Percentiles rank a stretch among this genome's conserved stretches.
phyloP scores from a whole-genome alignment of 2,888 invertebrate species.

The Tetanocera ferruginea region DNA sequence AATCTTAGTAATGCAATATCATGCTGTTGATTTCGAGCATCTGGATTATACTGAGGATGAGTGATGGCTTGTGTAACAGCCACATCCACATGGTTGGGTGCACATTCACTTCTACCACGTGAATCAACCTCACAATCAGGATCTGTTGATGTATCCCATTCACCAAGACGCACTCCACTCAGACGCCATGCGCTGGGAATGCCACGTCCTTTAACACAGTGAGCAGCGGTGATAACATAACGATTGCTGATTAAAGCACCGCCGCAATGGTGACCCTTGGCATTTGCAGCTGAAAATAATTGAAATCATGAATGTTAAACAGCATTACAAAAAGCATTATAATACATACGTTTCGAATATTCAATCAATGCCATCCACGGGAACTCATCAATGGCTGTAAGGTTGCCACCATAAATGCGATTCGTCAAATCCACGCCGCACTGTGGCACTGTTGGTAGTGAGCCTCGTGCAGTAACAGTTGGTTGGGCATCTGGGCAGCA shows the following conservation, averaged over 20 bases:
- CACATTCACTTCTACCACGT: conserved; percentile 71
- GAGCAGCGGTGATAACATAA: conserved; percentile 83
- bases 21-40: conserved; percentile 73
- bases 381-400: conserved; percentile 75
- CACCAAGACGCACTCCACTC: conserved; percentile 64
- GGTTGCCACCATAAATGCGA: conserved; percentile 75
- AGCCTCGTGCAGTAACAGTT: background rate
- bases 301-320: background rate
- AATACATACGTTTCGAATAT: conserved; percentile 23
- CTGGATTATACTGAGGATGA: conserved; percentile 76
- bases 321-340: background rate
- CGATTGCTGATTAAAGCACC: conserved; percentile 76
- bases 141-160: conserved; percentile 64
- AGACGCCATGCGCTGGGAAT: conserved; percentile 76
- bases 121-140: conserved; percentile 60
- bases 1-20: conserved; percentile 82
- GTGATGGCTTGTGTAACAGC: conserved; percentile 74
- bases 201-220: conserved; percentile 79
- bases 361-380: conserved; percentile 68
- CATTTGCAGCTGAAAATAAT: background rate
- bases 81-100: conserved; percentile 74
- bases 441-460: conserved; percentile 51
- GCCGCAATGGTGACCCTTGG: conserved; percentile 79
- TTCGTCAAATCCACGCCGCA: conserved; percentile 68
- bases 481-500: background rate